phyloP scores from a whole-genome alignment of 2,113 vertebrate species.

The Eulacestoma nigropectus region DNA sequence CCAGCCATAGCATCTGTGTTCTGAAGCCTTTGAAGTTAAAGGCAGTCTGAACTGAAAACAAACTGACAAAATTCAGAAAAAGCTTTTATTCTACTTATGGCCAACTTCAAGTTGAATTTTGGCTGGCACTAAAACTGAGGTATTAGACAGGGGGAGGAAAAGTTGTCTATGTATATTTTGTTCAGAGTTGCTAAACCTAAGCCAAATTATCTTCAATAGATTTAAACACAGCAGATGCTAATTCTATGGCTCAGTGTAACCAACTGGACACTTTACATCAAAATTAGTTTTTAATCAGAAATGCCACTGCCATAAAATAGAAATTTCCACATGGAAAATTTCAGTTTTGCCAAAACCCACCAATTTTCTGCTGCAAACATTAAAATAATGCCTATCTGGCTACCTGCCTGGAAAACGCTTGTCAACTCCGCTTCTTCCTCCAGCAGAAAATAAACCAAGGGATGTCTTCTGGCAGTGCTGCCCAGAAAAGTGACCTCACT shows the following conservation, averaged over 20 bases:
- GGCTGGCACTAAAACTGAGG: not conserved
- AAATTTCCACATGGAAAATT: not conserved
- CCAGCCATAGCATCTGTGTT: not conserved
- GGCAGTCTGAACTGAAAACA: not conserved
- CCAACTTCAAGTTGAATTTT: slow-evolving; percentile 9
- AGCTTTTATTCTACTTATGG: not conserved
- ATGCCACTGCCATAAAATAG: not conserved
- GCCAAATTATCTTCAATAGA: slow-evolving; percentile 38
- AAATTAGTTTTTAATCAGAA: slow-evolving; percentile 16
- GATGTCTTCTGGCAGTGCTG: not conserved
- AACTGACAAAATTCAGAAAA: not conserved
- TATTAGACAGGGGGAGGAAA: slow-evolving; percentile 31
- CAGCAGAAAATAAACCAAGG: not conserved
- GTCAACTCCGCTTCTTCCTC: not conserved
- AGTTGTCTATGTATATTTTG: slow-evolving; percentile 11
- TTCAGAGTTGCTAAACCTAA: not conserved
- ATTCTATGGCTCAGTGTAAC: slow-evolving; percentile 14
- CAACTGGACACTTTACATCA: not conserved
- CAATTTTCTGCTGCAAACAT: not conserved
- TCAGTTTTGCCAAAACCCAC: not conserved
- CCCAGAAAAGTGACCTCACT: slow-evolving; percentile 3
- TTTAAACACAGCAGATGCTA: slow-evolving; percentile 35
- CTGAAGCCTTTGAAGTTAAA: not conserved
- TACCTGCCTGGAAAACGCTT: slow-evolving; percentile 35
- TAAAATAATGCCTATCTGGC: slow-evolving; percentile 29